phyloP scores from a whole-genome alignment of 2,888 invertebrate genomes.

The Apamea monoglypha region DNA sequence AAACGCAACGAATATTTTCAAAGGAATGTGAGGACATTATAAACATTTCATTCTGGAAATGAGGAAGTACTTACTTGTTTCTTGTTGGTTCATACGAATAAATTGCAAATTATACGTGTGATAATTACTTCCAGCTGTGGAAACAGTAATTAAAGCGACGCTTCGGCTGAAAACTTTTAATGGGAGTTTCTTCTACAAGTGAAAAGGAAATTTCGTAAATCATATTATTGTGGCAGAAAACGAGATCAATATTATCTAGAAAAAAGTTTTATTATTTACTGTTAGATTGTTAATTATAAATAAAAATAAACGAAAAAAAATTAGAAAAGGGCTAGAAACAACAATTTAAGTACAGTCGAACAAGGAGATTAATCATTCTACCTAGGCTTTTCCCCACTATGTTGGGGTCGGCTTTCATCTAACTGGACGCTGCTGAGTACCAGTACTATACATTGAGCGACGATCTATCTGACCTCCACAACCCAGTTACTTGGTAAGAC shows the following conservation, averaged over 20 bases:
- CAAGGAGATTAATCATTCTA: background rate
- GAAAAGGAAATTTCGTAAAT: background rate
- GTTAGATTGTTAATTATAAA: no score
- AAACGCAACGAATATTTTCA: background rate
- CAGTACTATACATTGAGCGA: no score
- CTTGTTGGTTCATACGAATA: background rate
- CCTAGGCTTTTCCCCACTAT: no score
- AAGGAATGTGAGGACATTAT: background rate
- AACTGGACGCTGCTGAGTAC: no score
- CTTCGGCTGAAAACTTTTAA: background rate
- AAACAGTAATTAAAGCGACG: slow-evolving; percentile 8
- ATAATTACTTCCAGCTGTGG: background rate
- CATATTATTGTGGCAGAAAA: background rate
- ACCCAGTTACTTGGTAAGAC: no score
- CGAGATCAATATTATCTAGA: background rate
- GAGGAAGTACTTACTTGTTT: background rate
- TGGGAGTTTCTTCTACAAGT: background rate
- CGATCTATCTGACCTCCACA: no score
- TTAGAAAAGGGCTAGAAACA: background rate
- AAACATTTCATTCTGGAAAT: background rate
- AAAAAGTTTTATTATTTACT: background rate
- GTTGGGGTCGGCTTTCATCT: no score
- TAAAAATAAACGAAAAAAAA: no score
- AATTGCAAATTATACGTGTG: background rate
- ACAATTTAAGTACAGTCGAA: background rate